Percentiles rank a stretch among this genome's conserved stretches.
phyloP scores from a whole-genome alignment of 2,797 vertebrate species.

The Ptychobarbus kaznakovi region DNA sequence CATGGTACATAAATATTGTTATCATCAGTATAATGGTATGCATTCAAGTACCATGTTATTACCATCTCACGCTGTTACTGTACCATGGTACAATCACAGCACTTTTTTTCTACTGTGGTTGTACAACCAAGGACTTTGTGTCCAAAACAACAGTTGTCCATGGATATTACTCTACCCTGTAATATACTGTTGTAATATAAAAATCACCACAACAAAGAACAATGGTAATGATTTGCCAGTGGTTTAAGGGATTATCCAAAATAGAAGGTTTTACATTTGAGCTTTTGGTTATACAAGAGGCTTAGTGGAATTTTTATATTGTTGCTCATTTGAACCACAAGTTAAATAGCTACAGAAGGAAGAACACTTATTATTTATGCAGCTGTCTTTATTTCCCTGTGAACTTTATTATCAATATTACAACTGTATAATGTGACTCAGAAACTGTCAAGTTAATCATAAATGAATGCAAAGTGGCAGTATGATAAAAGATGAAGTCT shows the following conservation, averaged over 20 bases:
- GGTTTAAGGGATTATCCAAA: constrained; percentile 9
- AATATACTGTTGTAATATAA: neutral
- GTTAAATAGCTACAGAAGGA: neutral
- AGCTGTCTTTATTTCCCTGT: neutral
- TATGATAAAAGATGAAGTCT: neutral
- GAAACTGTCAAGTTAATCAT: neutral
- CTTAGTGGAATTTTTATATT: neutral
- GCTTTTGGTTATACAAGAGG: neutral
- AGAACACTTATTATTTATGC: neutral
- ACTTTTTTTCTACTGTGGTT: constrained; percentile 3
- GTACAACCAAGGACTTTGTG: neutral
- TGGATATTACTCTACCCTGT: neutral
- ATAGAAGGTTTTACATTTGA: neutral
- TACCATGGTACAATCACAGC: neutral
- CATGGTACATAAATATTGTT: neutral
- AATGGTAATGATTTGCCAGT: constrained; percentile 3
- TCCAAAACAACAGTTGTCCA: neutral
- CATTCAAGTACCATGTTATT: neutral
- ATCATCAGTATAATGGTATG: neutral
- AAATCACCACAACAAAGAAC: constrained; percentile 11
- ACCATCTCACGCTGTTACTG: neutral
- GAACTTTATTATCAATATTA: neutral
- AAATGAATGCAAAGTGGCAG: neutral
- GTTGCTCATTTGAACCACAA: neutral
- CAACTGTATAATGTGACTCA: neutral